Base-by-base conservation (phyloP, 2,113 vertebrate genomes). In the Todiramphus chloris region DNA sequence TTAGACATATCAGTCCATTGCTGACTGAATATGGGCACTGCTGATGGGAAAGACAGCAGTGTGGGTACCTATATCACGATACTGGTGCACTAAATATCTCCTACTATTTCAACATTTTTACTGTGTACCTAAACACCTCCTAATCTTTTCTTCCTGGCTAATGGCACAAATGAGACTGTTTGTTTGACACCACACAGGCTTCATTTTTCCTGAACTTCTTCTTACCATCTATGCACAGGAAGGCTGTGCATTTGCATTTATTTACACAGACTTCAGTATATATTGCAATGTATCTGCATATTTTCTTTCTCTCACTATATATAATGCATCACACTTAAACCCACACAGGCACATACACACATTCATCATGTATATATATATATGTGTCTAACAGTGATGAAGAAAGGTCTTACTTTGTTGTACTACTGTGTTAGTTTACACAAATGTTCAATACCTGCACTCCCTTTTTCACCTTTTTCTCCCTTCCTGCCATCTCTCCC, bases 401-500 rank as follows among this genome's bases (percentile, higher is more conserved):
- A 70, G 19, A 66, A 75, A 64, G 6, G 2, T 83, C 64, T 59
- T 70, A 20, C 13, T 87, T 77, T 94, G 30, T 82, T 60, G 39
- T 48, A 35, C 15, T 93, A 68, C 31, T 74, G 63, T 78, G 68
- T 85, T 89, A 97, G 20, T 24, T 92, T 75, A 69, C 39, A 64
- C 50, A 70, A 92, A 91, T 56, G 30, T 92, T 93, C 76, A 89
- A 91, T 99, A 99, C 99, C 99, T 99, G 98, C 55, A 7, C 98
- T 97, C 92, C 99, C 99, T 77, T 99, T 99, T 93, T 99, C 99
- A 69, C 99, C 99, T 97, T 98, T 99, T 96, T 99, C 99, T 90
- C 99, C 99, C 94, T 98, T 99, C 86, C 99, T 98, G 97, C 99
- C 99, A 64, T 99, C 99, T 98, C 99, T 98, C 11, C 99, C 99